These are phyloP conservation scores for Scleropages formosus DNA, from an alignment of 2,797 vertebrate genomes.

Conservation along the genomic window DNA sequence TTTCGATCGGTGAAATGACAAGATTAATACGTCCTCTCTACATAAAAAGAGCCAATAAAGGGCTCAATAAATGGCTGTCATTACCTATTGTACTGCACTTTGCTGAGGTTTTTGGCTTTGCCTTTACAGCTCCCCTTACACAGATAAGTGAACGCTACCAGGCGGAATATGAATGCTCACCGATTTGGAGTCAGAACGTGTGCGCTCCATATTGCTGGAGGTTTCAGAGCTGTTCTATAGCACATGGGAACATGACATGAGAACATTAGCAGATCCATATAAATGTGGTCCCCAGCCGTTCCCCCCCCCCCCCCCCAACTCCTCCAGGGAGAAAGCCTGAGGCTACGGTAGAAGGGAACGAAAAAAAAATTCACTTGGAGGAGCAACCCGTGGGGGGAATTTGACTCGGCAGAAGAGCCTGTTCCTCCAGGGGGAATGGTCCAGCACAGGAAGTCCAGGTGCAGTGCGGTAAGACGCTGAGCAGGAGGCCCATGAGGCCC, in stretches of 20 bases:
- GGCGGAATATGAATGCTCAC: conserved; percentile 25
- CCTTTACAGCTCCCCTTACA: conserved; percentile 15
- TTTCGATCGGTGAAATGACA: too few relatives aligned
- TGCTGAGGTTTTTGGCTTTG: conserved; percentile 6
- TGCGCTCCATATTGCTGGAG: conserved; percentile 13
- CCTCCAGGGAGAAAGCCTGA: neutral
- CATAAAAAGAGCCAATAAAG: neutral
- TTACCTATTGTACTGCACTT: neutral
- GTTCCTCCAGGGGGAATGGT: neutral
- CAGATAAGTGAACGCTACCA: conserved; percentile 7
- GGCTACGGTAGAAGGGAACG: neutral
- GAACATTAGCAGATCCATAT: conserved; percentile 3
- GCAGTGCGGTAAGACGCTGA: neutral
- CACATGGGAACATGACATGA: conserved; percentile 2
- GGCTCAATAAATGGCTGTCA: neutral
- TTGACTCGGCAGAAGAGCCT: neutral
- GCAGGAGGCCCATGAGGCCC: neutral
- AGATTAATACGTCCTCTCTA: too few relatives aligned
- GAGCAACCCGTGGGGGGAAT: neutral
- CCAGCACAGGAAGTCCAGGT: conserved; percentile 14
- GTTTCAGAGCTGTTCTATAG: conserved; percentile 14
- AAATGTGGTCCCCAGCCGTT: neutral
- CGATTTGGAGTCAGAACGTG: conserved; percentile 12
- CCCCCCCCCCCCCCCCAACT: neutral
- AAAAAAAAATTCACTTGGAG: neutral